Evolutionary conservation across 53 echinoderm and acorn worm species (phyloP), one percentile per base, ranked within the genome.

Genomic region (Hippasteria phrygiana): DNA sequence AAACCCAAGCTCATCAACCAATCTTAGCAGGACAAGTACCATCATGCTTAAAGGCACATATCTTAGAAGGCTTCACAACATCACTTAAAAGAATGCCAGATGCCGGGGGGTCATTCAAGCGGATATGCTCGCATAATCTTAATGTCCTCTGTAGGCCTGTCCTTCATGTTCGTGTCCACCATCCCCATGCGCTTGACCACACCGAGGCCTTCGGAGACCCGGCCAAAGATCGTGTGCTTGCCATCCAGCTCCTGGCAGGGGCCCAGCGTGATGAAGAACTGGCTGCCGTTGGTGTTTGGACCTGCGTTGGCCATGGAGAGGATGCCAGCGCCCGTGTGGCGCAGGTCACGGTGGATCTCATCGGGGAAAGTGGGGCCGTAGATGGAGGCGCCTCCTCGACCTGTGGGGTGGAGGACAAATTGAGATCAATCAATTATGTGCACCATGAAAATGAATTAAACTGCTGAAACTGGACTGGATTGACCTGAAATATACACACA

Each of bases 291-390:
- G 22, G 94, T 87, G 71, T 98, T 95, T 37, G 95, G 94, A 31
- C 98, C 98, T 77, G 95, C 96, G 83, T 98, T 98, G 39, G 98
- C 98, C 98, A 98, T 98, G 62, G 98, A 98, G 7, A 98, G 73
- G 33, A 98, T 81, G 5, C 98, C 98, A 29, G 98, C 98, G 48
- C 98, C 98, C 0, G 98, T 77, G 81, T 98, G 98, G 53, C 91
- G 93, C 43, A 98, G 84, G 1, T 95, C 98, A 37, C 85, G 88
- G 47, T 92, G 85, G 54, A 95, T 77, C 89, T 98, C 98, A 70
- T 98, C 98, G 41, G 90, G 80, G 91, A 98, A 98, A 46, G 87
- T 80, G 51, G 91, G 88, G 27, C 98, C 98, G 77, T 93, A 98
- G 33, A 98, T 95, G 24, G 98, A 94, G 16, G 95, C 88, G 4